Evolutionary conservation across 2,888 invertebrate genomes (phyloP).

Genomic region (Frankliniella intonsa): DNA sequence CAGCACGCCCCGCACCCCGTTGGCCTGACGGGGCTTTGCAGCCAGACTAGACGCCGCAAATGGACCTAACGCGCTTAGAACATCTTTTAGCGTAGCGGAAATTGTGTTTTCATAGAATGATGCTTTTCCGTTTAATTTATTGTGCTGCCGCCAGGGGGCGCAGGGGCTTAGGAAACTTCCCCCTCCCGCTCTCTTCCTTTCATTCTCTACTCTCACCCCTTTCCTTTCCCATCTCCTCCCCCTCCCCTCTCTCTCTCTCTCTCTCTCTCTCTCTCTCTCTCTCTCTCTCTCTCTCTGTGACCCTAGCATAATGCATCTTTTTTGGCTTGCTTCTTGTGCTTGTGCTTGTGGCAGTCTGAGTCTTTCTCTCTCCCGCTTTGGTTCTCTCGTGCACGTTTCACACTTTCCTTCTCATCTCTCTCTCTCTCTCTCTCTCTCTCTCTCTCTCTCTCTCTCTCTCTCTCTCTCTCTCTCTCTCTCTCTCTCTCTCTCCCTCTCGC

Average conservation of each 20-base stretch:
- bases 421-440: background rate
- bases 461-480: background rate
- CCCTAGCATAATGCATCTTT: background rate
- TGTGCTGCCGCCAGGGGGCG: conserved; percentile 17
- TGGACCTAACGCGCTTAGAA: conserved; percentile 19
- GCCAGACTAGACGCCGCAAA: conserved; percentile 21
- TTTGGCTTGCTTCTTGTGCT: background rate
- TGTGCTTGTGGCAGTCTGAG: background rate
- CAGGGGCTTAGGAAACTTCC: background rate
- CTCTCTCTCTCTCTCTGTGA: background rate
- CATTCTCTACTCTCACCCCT: background rate
- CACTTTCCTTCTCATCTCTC: background rate
- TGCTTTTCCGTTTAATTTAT: conserved; percentile 27
- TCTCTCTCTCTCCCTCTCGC: background rate
- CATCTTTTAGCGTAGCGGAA: conserved; percentile 26
- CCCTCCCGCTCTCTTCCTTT: background rate
- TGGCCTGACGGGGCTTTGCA: background rate
- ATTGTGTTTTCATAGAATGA: conserved; percentile 23
- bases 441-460: background rate
- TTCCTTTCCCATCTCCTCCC: background rate
- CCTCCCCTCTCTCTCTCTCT: background rate
- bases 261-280: background rate
- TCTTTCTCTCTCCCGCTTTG: background rate
- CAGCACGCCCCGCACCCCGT: background rate
- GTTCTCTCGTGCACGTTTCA: background rate